Evolutionary conservation across 2,113 vertebrate genomes (phyloP).

Genomic region (Tyrannus savana): DNA sequence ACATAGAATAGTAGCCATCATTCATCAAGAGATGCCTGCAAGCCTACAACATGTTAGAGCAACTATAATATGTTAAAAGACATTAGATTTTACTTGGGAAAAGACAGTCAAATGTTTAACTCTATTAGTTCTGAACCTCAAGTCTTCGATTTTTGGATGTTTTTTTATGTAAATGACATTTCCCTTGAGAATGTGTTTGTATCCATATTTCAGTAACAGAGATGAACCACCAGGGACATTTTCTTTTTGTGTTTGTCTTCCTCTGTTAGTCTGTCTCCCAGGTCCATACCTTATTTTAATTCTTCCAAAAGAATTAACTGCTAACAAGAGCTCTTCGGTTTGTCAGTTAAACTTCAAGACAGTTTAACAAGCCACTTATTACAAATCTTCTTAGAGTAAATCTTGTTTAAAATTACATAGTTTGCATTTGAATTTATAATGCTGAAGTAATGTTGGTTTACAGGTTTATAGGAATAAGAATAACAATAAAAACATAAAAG

Average conservation of each 20-base stretch:
- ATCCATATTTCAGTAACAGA: neutral
- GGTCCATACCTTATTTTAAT: neutral
- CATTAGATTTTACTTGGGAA: neutral
- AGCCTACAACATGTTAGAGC: neutral
- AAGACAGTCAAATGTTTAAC: neutral
- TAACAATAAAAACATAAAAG: neutral
- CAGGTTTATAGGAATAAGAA: neutral
- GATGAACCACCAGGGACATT: neutral
- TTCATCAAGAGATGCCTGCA: neutral
- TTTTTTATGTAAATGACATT: neutral
- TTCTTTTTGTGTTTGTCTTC: neutral
- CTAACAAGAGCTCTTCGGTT: neutral
- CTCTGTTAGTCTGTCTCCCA: neutral
- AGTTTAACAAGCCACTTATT: conserved; percentile 28
- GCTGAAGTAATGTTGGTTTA: neutral
- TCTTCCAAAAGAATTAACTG: neutral
- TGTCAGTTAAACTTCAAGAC: conserved; percentile 9
- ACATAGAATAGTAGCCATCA: neutral
- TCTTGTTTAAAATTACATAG: conserved; percentile 27
- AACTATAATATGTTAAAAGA: neutral
- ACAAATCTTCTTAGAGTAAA: conserved; percentile 37
- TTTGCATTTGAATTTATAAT: conserved; percentile 13
- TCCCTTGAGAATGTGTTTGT: neutral
- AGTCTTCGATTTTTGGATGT: neutral
- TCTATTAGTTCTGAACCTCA: neutral